Evolutionary conservation across 53 echinoderm and acorn worm genomes (phyloP).

Genomic region (Crossaster papposus): DNA sequence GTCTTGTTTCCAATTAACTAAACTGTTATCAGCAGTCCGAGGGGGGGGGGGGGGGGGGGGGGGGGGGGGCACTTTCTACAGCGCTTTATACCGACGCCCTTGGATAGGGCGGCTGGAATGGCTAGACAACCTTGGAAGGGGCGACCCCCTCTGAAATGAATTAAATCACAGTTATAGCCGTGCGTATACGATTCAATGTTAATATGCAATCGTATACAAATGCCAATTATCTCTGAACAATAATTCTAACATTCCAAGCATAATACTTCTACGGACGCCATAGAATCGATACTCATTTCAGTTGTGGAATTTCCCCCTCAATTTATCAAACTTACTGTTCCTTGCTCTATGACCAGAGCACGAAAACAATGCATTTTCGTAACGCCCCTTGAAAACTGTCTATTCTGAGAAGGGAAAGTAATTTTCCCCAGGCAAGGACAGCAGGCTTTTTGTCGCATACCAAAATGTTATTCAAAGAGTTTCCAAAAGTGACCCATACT

Average conservation of each 20-base stretch:
- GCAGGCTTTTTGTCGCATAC: background rate
- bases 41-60: too few species aligned
- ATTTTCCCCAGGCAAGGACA: constrained; percentile 2
- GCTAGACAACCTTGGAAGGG: too few species aligned
- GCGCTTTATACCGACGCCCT: too few species aligned
- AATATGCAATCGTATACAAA: background rate
- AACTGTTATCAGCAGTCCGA: too few species aligned
- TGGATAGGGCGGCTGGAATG: too few species aligned
- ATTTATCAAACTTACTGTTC: background rate
- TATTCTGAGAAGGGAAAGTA: background rate
- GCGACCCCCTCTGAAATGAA: too few species aligned
- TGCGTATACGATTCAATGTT: background rate
- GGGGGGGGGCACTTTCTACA: too few species aligned
- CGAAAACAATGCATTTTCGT: background rate
- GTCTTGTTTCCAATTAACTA: too few species aligned
- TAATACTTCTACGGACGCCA: background rate
- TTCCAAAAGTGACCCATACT: background rate
- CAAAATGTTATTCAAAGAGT: too few species aligned
- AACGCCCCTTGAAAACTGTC: background rate
- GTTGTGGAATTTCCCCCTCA: background rate
- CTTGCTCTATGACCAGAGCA: constrained; percentile 13
- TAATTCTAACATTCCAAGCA: background rate
- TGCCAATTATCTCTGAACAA: background rate
- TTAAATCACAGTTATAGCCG: too few species aligned
- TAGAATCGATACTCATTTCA: background rate